Conservation (phyloP, 2,113 vertebrate species). For the Paracanthobrama guichenoti region DNA sequence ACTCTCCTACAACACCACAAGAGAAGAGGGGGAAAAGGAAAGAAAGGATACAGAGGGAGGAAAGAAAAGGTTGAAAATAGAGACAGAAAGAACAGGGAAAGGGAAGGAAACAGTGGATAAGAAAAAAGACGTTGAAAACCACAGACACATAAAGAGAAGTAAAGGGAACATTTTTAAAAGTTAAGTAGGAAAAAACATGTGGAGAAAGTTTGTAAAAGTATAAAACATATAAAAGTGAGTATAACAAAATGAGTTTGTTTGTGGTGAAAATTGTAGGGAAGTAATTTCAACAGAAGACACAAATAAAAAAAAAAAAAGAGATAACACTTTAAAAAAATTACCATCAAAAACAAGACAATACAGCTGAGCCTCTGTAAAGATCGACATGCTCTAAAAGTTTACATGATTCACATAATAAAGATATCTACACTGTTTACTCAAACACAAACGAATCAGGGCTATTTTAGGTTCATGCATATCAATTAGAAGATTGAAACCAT, state of each 20-base stretch:
- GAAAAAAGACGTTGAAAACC: background rate
- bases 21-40: constrained; percentile 52
- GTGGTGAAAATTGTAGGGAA: constrained; percentile 20
- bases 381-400: background rate
- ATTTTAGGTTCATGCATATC: background rate
- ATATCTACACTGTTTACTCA: background rate
- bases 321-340: constrained; percentile 20
- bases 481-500: background rate
- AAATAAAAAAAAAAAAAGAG: constrained; percentile 23
- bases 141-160: background rate
- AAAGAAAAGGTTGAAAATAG: constrained; percentile 27
- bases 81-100: constrained; percentile 26
- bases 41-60: constrained; percentile 42
- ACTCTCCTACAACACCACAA: constrained; percentile 83
- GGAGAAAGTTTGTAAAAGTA: background rate
- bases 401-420: constrained; percentile 1
- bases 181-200: background rate
- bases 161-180: background rate
- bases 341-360: constrained; percentile 12
- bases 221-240: background rate
- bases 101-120: background rate
- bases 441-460: background rate
- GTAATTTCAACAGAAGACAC: constrained; percentile 15
- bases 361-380: background rate
- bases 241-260: background rate